Percentiles rank a stretch among this genome's conserved stretches.
Evolutionary conservation across 2,888 invertebrate genomes (phyloP).

Genomic region (Adelognathus sp.): DNA sequence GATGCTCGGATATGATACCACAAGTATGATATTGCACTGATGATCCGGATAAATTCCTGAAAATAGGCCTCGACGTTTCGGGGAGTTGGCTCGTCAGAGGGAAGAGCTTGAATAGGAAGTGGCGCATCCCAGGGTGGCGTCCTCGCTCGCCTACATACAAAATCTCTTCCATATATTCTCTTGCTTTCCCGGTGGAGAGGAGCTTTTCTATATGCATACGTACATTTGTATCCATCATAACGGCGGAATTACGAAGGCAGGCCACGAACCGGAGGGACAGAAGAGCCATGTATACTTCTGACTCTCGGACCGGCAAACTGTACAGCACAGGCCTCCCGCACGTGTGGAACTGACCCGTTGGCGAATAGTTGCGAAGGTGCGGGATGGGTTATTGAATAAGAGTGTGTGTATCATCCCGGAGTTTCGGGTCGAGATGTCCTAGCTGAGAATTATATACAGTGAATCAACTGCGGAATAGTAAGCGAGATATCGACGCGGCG

Average conservation of each 20-base stretch:
- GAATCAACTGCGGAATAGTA: background rate
- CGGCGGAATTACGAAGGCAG: slow-evolving; percentile 35
- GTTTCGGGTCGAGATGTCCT: background rate
- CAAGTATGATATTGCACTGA: background rate
- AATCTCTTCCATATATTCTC: background rate
- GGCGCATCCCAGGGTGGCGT: background rate
- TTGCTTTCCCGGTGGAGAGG: background rate
- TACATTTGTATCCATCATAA: slow-evolving; percentile 16
- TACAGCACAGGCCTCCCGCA: background rate
- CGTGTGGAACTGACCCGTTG: background rate
- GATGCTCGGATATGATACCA: background rate
- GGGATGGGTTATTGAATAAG: slow-evolving; percentile 35
- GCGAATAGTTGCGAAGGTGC: background rate
- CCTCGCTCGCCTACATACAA: slow-evolving; percentile 2
- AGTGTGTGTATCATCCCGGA: background rate
- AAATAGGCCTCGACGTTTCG: slow-evolving; percentile 7
- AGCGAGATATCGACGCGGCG: background rate
- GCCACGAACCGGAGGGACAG: slow-evolving; percentile 28
- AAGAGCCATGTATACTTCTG: background rate
- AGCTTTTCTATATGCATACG: slow-evolving; percentile 1
- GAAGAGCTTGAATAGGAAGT: slow-evolving; percentile 4
- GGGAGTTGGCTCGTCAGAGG: slow-evolving; percentile 11
- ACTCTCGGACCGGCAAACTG: slow-evolving; percentile 8
- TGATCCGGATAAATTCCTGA: background rate
- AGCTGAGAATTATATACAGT: background rate